These are phyloP conservation scores for Chelidonichthys spinosus DNA, from an alignment of 2,797 vertebrate genomes.

Conservation along the genomic window DNA sequence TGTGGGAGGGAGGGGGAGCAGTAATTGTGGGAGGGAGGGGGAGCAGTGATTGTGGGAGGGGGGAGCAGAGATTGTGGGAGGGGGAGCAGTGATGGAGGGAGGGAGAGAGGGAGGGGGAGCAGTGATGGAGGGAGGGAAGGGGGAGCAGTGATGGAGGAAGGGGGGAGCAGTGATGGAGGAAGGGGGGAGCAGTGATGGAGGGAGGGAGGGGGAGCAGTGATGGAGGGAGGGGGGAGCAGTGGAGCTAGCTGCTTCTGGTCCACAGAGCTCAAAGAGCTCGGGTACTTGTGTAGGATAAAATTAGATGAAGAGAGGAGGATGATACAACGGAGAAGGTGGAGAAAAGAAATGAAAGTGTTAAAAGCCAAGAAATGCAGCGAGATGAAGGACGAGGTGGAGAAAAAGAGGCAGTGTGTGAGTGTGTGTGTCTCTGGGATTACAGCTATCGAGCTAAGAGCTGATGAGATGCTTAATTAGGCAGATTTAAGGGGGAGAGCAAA, in stretches of 20 bases:
- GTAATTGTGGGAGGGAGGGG: no score
- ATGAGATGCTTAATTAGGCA: slow-evolving; percentile 80
- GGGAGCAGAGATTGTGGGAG: neutral
- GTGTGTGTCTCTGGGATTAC: slow-evolving; percentile 58
- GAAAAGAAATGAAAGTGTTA: slow-evolving; percentile 25
- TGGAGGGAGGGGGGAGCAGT: slow-evolving; percentile 21
- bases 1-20: no score
- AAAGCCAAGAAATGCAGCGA: slow-evolving; percentile 44
- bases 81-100: neutral
- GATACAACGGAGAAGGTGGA: slow-evolving; percentile 24
- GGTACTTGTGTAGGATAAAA: slow-evolving; percentile 35
- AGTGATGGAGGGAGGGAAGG: neutral
- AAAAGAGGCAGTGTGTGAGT: slow-evolving; percentile 23
- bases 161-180: neutral
- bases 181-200: slow-evolving; percentile 28
- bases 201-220: slow-evolving; percentile 47
- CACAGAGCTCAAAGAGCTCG: slow-evolving; percentile 31
- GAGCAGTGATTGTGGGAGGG: slow-evolving; percentile 35
- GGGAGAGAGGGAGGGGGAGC: no score
- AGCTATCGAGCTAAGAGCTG: slow-evolving; percentile 64
- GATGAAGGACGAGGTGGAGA: slow-evolving; percentile 22
- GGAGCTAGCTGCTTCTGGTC: slow-evolving; percentile 33
- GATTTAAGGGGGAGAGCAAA: slow-evolving; percentile 73
- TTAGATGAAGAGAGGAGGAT: slow-evolving; percentile 40
- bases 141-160: neutral